Evolutionary conservation across 2,888 invertebrate genomes (phyloP), one percentile per base, ranked within the genome.

Genomic region (Aporophyla nigra): DNA sequence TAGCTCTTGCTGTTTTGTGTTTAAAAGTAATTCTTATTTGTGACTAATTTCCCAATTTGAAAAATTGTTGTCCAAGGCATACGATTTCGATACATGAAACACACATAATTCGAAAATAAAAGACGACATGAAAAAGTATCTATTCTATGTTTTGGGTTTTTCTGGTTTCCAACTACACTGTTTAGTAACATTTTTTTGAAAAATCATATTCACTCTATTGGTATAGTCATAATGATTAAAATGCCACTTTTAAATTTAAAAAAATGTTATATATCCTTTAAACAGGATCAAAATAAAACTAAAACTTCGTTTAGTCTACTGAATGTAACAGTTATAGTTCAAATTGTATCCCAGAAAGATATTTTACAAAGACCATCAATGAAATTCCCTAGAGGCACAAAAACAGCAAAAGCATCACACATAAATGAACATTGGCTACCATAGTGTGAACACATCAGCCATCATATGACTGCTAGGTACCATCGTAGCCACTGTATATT

Each of bases 1-100:
- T 71, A 77, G 74, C 86, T 85, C 83, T 89, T 87, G 85, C 80
- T 87, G 84, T 76, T 88, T 85, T 88, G 76, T 86, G 84, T 72
- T 68, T 80, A 72, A 49, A 72, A 46, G 33, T 77, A 62, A 69
- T 75, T 56, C 59, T 40, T 67, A 61, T 71, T 72, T 62, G 58
- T 81, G 43, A 61, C 14, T 59, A 71, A 80, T 81, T 27, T 61
- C 21, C 33, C 21, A 21, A 21, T 10, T 33, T 21, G 6, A 12
- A 12, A 33, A 7, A 21, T 33, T 21, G 61, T 6, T 61, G 21
- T 6, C 21, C 33, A 40, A 21, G 21, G 33, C 33, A 21, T 21
- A 12, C 21, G 33, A 61, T 33, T 56, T 33, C 1, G 24, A 24
- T 24, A 59, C 9, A 19, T 59, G 19, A 59, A 33, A 27, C 9